phyloP scores from a whole-genome alignment of 2,797 vertebrate genomes.

The Acanthurus leucopareius region DNA sequence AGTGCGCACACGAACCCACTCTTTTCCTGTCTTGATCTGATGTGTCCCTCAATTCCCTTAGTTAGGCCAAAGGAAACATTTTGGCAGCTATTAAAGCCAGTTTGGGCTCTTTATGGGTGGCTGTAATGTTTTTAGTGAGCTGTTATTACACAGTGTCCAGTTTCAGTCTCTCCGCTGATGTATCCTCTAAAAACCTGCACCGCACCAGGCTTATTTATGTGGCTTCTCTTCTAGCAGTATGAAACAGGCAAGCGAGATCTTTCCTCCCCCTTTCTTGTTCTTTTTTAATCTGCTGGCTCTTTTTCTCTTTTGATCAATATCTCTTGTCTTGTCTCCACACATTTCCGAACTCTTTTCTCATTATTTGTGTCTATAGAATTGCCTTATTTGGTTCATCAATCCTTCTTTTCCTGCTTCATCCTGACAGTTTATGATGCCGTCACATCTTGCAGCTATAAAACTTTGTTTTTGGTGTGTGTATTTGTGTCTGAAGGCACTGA shows the following conservation, averaged over 20 bases:
- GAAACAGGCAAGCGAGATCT: conserved; percentile 47
- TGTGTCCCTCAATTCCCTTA: conserved; percentile 49
- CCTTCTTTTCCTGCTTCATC: conserved; percentile 15
- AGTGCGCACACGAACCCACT: conserved; percentile 49
- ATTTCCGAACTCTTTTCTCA: conserved; percentile 23
- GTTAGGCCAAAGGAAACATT: conserved; percentile 80
- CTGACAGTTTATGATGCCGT: conserved; percentile 36
- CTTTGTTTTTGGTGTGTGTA: conserved; percentile 26
- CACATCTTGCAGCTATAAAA: conserved; percentile 27
- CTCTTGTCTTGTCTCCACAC: conserved; percentile 24
- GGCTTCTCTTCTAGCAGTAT: conserved; percentile 53
- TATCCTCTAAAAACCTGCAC: conserved; percentile 74
- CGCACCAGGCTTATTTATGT: conserved; percentile 68
- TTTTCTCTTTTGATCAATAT: conserved; percentile 29
- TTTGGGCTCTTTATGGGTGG: conserved; percentile 77
- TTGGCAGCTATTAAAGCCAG: conserved; percentile 77
- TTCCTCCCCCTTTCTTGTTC: conserved; percentile 26
- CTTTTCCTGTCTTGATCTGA: conserved; percentile 56
- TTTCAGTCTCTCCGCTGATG: conserved; percentile 78
- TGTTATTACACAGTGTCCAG: conserved; percentile 81
- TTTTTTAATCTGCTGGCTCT: background rate
- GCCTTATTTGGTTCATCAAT: conserved; percentile 40
- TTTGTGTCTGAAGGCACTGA: conserved; percentile 17
- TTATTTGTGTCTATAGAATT: conserved; percentile 40
- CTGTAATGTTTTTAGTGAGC: conserved; percentile 84